Evolutionary conservation across 2,113 vertebrate species (phyloP).

Genomic region (Condylura cristata): DNA sequence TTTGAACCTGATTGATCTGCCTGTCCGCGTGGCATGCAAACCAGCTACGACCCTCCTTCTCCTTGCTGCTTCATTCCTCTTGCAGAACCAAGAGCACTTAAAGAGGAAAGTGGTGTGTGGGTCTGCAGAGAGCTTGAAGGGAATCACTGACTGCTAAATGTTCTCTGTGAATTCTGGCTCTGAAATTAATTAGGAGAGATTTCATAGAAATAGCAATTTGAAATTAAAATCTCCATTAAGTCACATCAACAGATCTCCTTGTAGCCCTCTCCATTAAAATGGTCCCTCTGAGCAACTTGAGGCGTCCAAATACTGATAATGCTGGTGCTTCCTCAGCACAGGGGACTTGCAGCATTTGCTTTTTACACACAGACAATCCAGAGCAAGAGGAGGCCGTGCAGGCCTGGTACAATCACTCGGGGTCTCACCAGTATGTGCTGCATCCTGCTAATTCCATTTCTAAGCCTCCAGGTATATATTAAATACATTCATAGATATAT

Average conservation of each 20-base stretch:
- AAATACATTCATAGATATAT: background rate
- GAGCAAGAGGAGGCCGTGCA: background rate
- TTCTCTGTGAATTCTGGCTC: slow-evolving; percentile 58
- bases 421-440: background rate
- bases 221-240: slow-evolving; percentile 69
- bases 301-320: background rate
- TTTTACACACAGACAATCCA: background rate
- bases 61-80: slow-evolving; percentile 37
- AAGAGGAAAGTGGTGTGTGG: background rate
- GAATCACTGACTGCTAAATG: slow-evolving; percentile 44
- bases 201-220: slow-evolving; percentile 20
- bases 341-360: background rate
- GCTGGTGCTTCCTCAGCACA: background rate
- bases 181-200: slow-evolving; percentile 56
- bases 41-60: background rate
- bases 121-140: slow-evolving; percentile 57
- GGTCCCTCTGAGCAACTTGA: slow-evolving; percentile 26
- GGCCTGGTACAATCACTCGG: background rate
- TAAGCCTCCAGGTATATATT: background rate
- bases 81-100: slow-evolving; percentile 37
- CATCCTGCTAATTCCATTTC: background rate
- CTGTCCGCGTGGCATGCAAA: slow-evolving; percentile 74
- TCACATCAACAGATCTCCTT: slow-evolving; percentile 16
- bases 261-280: background rate
- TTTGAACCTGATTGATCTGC: slow-evolving; percentile 77